Conservation (phyloP, 2,113 vertebrate genomes). For the Labeo rohita region DNA sequence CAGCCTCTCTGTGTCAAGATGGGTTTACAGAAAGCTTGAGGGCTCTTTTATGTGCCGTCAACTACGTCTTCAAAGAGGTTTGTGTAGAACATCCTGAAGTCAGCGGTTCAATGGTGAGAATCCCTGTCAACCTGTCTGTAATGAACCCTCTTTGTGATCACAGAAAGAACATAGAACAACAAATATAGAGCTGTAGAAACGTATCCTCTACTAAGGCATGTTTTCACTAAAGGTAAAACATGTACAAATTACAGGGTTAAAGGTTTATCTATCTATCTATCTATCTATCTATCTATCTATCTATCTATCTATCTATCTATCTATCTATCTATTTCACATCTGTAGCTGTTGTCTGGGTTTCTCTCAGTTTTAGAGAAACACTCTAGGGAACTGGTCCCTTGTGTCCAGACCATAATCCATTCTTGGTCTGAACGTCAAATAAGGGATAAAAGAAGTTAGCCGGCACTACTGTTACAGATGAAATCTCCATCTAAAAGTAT, state of each 20-base stretch:
- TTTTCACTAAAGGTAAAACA: too few species aligned
- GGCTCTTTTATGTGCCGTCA: slow-evolving; percentile 25
- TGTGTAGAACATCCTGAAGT: slow-evolving; percentile 26
- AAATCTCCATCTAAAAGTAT: background rate
- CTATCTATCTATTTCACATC: too few species aligned
- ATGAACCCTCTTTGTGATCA: background rate
- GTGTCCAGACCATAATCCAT: background rate
- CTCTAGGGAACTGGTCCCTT: background rate
- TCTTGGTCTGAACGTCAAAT: background rate
- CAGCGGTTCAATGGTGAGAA: background rate
- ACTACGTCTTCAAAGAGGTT: slow-evolving; percentile 32
- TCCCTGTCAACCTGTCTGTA: background rate
- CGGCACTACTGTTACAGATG: background rate
- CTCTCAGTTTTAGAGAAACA: background rate
- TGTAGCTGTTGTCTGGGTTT: too few species aligned
- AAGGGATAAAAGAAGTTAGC: background rate
- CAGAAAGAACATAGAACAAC: background rate
- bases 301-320: too few species aligned
- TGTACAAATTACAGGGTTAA: too few species aligned
- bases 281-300: too few species aligned
- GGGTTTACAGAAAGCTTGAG: slow-evolving; percentile 3
- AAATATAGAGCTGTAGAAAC: background rate
- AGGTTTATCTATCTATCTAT: too few species aligned
- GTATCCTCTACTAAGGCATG: too few species aligned
- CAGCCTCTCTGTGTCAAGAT: slow-evolving; percentile 2